These are phyloP conservation scores for Agrilus cyanescens DNA, from an alignment of 2,888 invertebrate species.

Conservation along the genomic window DNA sequence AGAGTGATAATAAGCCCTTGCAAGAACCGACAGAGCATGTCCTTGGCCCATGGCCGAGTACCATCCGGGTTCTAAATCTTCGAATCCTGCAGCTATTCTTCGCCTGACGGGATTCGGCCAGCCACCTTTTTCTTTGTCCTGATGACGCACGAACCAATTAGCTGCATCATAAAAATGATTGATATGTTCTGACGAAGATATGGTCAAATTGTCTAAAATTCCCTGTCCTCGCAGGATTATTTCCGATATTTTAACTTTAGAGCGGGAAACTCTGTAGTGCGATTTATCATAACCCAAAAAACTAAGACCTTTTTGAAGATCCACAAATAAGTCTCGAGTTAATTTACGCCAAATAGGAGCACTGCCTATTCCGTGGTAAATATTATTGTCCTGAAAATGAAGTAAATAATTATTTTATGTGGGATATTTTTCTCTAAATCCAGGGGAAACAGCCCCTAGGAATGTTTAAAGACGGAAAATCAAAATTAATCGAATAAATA, in stretches of 20 bases:
- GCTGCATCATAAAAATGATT: constrained; percentile 87
- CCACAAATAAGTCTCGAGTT: constrained; percentile 79
- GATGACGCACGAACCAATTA: constrained; percentile 81
- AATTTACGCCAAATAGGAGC: constrained; percentile 61
- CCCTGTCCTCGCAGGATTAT: constrained; percentile 36
- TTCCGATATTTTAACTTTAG: constrained; percentile 57
- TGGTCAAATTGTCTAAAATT: constrained; percentile 41
- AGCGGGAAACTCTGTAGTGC: constrained; percentile 56
- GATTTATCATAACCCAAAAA: constrained; percentile 54
- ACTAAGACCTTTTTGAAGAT: constrained; percentile 80
- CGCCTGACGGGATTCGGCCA: constrained; percentile 83
- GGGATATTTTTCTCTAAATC: no score
- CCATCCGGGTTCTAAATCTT: constrained; percentile 38
- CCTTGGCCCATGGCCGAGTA: constrained; percentile 99
- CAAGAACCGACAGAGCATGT: constrained; percentile 88
- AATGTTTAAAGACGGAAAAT: no score
- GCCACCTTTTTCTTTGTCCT: constrained; percentile 76
- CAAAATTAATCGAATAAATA: no score
- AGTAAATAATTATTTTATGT: no score
- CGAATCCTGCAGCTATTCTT: constrained; percentile 60
- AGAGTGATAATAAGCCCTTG: constrained; percentile 79
- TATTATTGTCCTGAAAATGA: constrained; percentile 50
- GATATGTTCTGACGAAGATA: constrained; percentile 76
- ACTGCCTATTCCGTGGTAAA: constrained; percentile 75
- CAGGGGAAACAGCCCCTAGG: no score